Base-by-base conservation (phyloP, 2,888 invertebrate genomes). In the Stegophylla sp. region DNA sequence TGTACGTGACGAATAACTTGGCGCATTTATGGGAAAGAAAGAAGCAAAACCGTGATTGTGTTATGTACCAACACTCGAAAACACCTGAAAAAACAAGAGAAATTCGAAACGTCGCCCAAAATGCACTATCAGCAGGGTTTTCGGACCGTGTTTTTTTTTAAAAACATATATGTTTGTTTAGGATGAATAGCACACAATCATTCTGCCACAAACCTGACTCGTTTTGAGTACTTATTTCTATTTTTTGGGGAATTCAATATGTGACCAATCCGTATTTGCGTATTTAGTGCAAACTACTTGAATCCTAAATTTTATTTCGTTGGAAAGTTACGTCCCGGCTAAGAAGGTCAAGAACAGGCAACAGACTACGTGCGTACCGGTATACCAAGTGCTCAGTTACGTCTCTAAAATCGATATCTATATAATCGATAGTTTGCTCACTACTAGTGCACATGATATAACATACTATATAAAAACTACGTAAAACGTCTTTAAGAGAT, bases 81-180 rank as follows among this genome's bases (percentile, higher is more conserved):
- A 74, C 74, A 63, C 73, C 73, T 61, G 61, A 74, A 45, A 74
- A 74, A 74, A 74, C 74, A 74, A 74, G 48, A 74, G 74, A 74
- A 74, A 74, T 74, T 74, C 48, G 63, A 74, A 61, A 73, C 73
- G 61, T 73, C 61, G 59, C 61, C 45, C 59, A 73, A 63, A 74
- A 63, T 63, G 28, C 48, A n/a, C n/a, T 63, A 74, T 74, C 72
- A 4, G 4, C 23, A 41, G 41, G 13, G 43, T 61, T 73, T 56
- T 73, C 45, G 61, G 26, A 61, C n/a, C n/a, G 26, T 48, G 28
- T 61, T 34, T 51, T 34, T 69, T 48, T 48, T 69, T n/a, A 28
- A 45, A 20, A 45, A 61, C 73, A 45, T 48, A 45, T 48, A 28
- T 74, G 61, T 74, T 74, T 74, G 61, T 63, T 74, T 48, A 74